Evolutionary conservation across 2,888 invertebrate species (phyloP).

Genomic region (Melanchra persicariae): DNA sequence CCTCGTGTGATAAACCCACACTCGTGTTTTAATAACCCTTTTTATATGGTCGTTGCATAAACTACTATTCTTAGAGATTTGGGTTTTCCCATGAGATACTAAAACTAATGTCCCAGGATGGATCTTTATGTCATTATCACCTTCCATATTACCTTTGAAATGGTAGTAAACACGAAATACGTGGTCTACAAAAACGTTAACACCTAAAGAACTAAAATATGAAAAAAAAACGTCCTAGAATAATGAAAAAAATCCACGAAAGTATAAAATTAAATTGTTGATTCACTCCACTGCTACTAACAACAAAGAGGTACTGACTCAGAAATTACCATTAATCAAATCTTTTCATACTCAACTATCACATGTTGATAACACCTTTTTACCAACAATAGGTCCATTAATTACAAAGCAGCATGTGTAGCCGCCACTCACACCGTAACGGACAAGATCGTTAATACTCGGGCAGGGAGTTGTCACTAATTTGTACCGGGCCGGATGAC

Average conservation of each 20-base stretch:
- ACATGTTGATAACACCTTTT: slow-evolving; percentile 58
- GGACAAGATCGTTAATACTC: slow-evolving; percentile 81
- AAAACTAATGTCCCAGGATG: slow-evolving; percentile 3
- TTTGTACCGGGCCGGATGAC: slow-evolving; percentile 79
- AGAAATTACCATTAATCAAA: slow-evolving; percentile 52
- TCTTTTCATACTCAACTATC: slow-evolving; percentile 47
- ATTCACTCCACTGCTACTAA: slow-evolving; percentile 11
- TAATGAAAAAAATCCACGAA: neutral
- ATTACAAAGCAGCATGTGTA: slow-evolving; percentile 58
- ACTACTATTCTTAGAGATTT: slow-evolving; percentile 8
- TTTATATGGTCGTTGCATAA: too few species aligned
- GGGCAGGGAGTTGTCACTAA: slow-evolving; percentile 82
- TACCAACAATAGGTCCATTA: slow-evolving; percentile 62
- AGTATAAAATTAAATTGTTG: slow-evolving; percentile 1
- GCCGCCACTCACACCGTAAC: slow-evolving; percentile 68
- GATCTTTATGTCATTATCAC: slow-evolving; percentile 17
- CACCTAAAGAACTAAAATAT: neutral
- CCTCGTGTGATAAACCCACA: too few species aligned
- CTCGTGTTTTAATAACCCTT: too few species aligned
- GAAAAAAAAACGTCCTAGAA: neutral
- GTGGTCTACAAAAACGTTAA: neutral
- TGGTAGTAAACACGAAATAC: neutral
- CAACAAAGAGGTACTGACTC: slow-evolving; percentile 11
- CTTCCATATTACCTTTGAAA: neutral
- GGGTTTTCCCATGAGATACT: slow-evolving; percentile 1